Base-by-base conservation (phyloP, 1,140 invertebrate genomes). In the Andrena cerasifolii region DNA sequence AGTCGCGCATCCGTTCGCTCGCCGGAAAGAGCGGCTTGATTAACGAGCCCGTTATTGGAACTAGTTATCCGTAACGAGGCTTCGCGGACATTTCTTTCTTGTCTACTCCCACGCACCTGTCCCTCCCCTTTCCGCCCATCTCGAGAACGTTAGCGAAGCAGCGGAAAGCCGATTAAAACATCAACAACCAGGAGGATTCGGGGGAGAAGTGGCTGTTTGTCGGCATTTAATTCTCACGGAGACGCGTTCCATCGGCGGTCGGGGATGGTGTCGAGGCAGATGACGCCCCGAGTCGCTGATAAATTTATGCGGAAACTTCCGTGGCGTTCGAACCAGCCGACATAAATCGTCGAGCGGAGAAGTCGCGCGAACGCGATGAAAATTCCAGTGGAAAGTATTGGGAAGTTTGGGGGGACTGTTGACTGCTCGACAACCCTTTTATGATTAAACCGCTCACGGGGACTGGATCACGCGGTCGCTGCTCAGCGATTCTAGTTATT, bases 221-320 rank as follows among this genome's bases (percentile, higher is more conserved):
- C 40, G 28, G 6, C 7, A 31, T 62, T 24, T 62, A 24, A 61
- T 62, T 72, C 56, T 47, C 12, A 26, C 33, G 43, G 56, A 26
- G 14, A 10, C 40, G 28, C 49, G 54, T 49, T 62, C 56, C 8
- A 33, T 10, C 0, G 40, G 5, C 12, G 24, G 8, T 45, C 21
- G 47, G 16, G 18, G 6, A n/a, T n/a, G 65, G 31, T 24, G 53
- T 71, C 68, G 68, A 45, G 8, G 68, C 40, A 58, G 56, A 28
- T 49, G 70, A 49, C 43, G 56, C 56, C 16, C n/a, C 67, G 75
- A 83, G 81, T 85, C 78, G 58, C 68, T 78, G 74, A 82, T 75
- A 84, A 86, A 86, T 84, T 86, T 86, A 87, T 87, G 84, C 86
- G 84, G 71, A 84, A 87, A 87, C 68, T 86, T 87, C 63, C 72